Base-by-base conservation (phyloP, 2,113 vertebrate species). In the Oryzias melastigma region DNA sequence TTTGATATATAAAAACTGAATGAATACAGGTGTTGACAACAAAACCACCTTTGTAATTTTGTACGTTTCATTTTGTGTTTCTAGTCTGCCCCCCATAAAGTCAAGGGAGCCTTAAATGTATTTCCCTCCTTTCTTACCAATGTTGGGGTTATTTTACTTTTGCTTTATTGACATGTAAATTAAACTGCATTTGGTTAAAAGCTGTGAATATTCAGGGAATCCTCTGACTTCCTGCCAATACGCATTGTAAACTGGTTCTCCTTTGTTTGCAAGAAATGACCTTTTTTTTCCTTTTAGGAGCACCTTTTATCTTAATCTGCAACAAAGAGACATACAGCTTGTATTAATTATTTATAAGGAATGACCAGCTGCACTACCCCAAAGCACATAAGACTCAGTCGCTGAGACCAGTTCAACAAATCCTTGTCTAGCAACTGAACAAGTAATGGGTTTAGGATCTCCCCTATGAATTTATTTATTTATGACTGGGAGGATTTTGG, bases 381-480 rank as follows among this genome's bases (percentile, higher is more conserved):
- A 35, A n/a, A 56, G 48, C 29, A 58, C 65, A 18, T 5, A 18
- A 27, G 56, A 12, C 48, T 62, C 35, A 40, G 6, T 24, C 35
- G 17, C 20, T 65, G 61, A 7, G 24, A 65, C 20, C 10, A 27
- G 42, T 47, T 41, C 13, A 15, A 52, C 45, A n/a, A 64, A 40
- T 42, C 46, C 45, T 73, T 44, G 42, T 62, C 51, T 61, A 64
- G 71, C 65, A 54, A 14, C 65, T 54, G 14, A 63, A 67, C 24
- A 7, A 54, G 45, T 51, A 42, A 64, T 64, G 41, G 1, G 1
- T 61, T 61, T 47, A 27, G 43, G 27, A 52, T 71, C 44, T 46
- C 29, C n/a, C 56, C 47, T 22, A 62, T 64, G 24, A 56, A 44
- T 48, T 75, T 46, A 77, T 72, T 82, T 75, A 85, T 85, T 80